These are phyloP conservation scores for Limnothrissa miodon DNA, from an alignment of 2,113 vertebrate genomes.

Conservation along the genomic window DNA sequence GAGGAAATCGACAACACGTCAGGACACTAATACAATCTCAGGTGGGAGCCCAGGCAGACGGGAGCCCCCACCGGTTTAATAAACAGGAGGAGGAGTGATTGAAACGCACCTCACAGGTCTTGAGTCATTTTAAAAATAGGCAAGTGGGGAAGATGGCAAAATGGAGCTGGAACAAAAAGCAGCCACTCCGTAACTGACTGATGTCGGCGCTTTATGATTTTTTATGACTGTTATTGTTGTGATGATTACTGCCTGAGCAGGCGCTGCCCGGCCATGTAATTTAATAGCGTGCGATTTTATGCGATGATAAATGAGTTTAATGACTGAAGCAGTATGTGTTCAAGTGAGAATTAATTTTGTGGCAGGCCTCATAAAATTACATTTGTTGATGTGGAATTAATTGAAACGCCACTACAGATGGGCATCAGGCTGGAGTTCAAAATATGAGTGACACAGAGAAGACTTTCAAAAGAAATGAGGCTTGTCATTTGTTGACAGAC, in stretches of 20 bases:
- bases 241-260: not conserved
- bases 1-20: conserved; percentile 40
- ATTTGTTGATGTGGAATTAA: not conserved
- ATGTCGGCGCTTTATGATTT: not conserved
- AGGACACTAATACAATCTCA: conserved; percentile 35
- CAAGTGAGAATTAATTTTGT: conserved; percentile 1
- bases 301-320: not conserved
- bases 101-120: conserved; percentile 28
- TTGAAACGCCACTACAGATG: not conserved
- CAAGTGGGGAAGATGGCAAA: not conserved
- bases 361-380: not conserved
- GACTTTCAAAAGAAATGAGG: not conserved
- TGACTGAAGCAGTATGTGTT: not conserved
- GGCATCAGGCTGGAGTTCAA: not conserved
- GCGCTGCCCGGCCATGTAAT: not conserved
- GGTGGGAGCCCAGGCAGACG: not conserved
- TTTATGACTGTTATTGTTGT: conserved; percentile 7
- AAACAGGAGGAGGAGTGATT: conserved; percentile 18
- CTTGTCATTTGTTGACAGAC: not conserved
- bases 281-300: not conserved
- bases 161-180: conserved; percentile 9
- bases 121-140: conserved; percentile 32
- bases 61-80: conserved; percentile 21
- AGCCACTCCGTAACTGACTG: not conserved
- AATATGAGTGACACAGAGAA: not conserved